Percentiles rank a stretch among this genome's conserved stretches.
These are phyloP conservation scores for Remorina albescens DNA, from an alignment of 2,797 vertebrate species.

Conservation along the genomic window DNA sequence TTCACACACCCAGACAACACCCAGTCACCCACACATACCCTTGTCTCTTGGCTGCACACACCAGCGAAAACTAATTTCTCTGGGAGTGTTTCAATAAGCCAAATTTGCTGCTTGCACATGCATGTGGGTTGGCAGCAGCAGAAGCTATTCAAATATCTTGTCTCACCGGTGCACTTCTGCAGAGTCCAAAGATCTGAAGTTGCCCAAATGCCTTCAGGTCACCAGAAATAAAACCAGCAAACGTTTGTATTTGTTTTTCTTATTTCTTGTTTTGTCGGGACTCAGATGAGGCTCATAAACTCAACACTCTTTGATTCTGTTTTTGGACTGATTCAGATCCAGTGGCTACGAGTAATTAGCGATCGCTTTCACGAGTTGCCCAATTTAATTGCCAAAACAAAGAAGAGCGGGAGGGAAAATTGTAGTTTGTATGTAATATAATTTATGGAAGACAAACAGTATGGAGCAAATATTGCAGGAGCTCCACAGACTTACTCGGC, in stretches of 20 bases:
- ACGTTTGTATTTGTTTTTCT: slow-evolving; percentile 25
- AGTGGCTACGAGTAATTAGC: slow-evolving; percentile 29
- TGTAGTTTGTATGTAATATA: slow-evolving; percentile 51
- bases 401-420: slow-evolving; percentile 9
- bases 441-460: slow-evolving; percentile 40
- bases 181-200: slow-evolving; percentile 26
- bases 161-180: slow-evolving; percentile 31
- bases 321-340: slow-evolving; percentile 20
- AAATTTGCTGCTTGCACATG: slow-evolving; percentile 54
- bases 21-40: slow-evolving; percentile 24
- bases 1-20: slow-evolving; percentile 45
- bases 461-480: slow-evolving; percentile 25
- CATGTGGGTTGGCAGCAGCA: slow-evolving; percentile 56
- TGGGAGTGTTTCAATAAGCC: slow-evolving; percentile 70
- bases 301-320: slow-evolving; percentile 7
- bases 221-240: slow-evolving; percentile 18
- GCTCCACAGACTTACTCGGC: slow-evolving; percentile 32
- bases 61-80: slow-evolving; percentile 56
- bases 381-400: slow-evolving; percentile 42
- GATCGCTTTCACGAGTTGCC: slow-evolving; percentile 8
- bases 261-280: too few species aligned
- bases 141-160: slow-evolving; percentile 48
- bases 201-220: slow-evolving; percentile 30
- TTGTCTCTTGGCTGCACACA: slow-evolving; percentile 16
- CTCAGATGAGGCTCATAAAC: not conserved